These are phyloP conservation scores for Oncorhynchus gorbuscha DNA, from an alignment of 2,113 vertebrate genomes.

Conservation along the genomic window DNA sequence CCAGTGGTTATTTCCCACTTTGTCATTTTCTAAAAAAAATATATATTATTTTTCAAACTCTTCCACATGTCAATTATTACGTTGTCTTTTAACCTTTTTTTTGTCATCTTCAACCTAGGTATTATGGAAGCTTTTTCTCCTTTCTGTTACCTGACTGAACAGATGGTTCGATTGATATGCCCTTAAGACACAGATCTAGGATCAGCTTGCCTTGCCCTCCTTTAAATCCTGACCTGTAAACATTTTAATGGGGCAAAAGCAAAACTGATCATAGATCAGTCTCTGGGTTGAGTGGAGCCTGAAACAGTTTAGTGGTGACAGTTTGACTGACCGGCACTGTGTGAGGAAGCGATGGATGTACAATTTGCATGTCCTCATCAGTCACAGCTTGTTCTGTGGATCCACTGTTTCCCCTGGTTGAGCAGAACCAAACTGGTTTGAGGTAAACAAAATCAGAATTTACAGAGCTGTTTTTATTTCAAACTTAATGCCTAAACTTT, in stretches of 20 bases:
- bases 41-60: too few species aligned
- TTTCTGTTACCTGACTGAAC: conserved; percentile 61
- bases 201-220: background rate
- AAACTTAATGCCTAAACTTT: background rate
- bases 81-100: too few species aligned
- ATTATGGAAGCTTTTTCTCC: conserved; percentile 58
- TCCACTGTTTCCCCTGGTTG: conserved; percentile 15
- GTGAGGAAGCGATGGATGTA: conserved; percentile 56
- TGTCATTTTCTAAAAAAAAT: too few species aligned
- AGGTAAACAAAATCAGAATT: background rate
- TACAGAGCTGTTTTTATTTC: too few species aligned
- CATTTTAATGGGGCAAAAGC: background rate
- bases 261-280: conserved; percentile 20
- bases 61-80: too few species aligned
- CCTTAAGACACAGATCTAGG: conserved; percentile 24
- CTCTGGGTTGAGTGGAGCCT: conserved; percentile 35
- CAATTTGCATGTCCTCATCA: conserved; percentile 44
- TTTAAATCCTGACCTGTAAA: background rate
- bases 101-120: background rate
- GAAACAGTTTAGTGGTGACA: conserved; percentile 54
- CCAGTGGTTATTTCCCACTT: too few species aligned
- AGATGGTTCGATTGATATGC: conserved; percentile 32
- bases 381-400: conserved; percentile 54
- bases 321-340: conserved; percentile 70
- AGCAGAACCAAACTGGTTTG: background rate